Conservation (phyloP, 2,113 vertebrate species). For the Aythya baeri region DNA sequence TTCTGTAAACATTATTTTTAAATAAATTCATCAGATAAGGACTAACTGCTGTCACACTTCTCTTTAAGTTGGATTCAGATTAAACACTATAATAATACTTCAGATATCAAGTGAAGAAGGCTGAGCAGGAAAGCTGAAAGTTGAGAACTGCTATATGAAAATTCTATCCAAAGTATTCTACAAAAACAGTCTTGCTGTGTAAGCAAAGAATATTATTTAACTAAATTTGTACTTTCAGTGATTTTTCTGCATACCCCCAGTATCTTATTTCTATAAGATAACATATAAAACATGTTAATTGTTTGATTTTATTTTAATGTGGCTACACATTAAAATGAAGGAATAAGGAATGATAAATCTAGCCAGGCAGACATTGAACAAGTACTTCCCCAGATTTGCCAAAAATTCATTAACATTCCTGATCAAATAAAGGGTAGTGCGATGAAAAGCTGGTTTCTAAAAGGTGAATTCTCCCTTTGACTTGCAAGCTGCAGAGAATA, state of each 20-base stretch:
- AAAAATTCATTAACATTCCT: background rate
- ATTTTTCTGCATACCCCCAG: background rate
- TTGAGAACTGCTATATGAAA: background rate
- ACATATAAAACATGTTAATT: background rate
- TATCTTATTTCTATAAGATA: background rate
- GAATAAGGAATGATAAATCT: background rate
- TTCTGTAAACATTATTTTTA: background rate
- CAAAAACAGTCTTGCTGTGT: background rate
- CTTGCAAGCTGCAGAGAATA: background rate
- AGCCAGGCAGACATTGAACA: background rate
- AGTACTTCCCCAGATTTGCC: background rate
- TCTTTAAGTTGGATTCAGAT: background rate
- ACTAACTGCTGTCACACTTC: background rate
- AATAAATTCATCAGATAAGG: background rate
- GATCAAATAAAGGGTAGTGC: background rate
- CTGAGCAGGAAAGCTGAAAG: background rate
- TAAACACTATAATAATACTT: background rate
- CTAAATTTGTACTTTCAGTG: background rate
- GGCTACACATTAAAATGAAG: background rate
- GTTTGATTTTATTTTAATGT: background rate
- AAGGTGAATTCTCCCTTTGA: background rate
- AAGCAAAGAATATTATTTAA: background rate
- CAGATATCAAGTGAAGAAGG: background rate
- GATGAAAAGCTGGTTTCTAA: background rate
- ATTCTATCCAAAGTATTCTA: background rate